Percentiles rank a stretch among this genome's conserved stretches.
phyloP scores from a whole-genome alignment of 2,888 invertebrate genomes.

The Hoplodrina blanda region DNA sequence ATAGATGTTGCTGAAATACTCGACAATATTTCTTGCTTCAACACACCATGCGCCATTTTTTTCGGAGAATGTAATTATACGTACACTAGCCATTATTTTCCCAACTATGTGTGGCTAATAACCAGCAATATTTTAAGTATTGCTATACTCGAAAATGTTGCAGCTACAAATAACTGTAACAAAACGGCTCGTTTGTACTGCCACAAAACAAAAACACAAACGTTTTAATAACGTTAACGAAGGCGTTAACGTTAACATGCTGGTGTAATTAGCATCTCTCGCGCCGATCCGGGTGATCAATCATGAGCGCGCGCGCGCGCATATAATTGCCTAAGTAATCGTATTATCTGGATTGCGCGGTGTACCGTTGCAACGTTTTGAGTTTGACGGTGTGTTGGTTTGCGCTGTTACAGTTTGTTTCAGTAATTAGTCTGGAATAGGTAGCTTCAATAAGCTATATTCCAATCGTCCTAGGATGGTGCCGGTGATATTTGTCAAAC shows the following conservation, averaged over 20 bases:
- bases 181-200: neutral
- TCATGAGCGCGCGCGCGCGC: slow-evolving; percentile 42
- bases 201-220: slow-evolving; percentile 17
- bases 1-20: neutral
- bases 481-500: too few species aligned
- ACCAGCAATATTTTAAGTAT: too few species aligned
- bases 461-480: too few species aligned
- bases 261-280: slow-evolving; percentile 43
- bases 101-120: too few species aligned
- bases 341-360: slow-evolving; percentile 51
- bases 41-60: too few species aligned
- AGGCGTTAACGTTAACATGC: slow-evolving; percentile 30
- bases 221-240: slow-evolving; percentile 37
- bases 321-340: slow-evolving; percentile 60
- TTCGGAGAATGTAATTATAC: too few species aligned
- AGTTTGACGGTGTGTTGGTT: slow-evolving; percentile 50
- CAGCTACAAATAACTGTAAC: neutral
- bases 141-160: neutral
- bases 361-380: slow-evolving; percentile 62
- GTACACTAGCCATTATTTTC: too few species aligned
- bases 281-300: slow-evolving; percentile 49
- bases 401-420: slow-evolving; percentile 17
- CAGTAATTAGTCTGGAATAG: neutral
- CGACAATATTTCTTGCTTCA: neutral
- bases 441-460: too few species aligned